These are phyloP conservation scores for Cotesia typhae DNA, from an alignment of 1,140 invertebrate genomes.

Conservation along the genomic window DNA sequence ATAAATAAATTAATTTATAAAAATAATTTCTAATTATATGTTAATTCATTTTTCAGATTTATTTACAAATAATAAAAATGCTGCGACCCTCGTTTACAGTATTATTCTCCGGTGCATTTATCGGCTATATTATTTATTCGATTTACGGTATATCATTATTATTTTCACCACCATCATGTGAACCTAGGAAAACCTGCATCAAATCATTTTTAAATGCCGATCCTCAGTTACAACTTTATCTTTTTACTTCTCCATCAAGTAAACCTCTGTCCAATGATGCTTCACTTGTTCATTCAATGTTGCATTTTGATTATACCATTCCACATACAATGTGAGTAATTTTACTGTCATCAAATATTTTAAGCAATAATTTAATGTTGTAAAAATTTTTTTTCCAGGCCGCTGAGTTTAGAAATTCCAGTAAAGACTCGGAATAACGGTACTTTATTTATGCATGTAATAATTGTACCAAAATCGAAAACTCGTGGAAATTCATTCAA, in stretches of 20 bases:
- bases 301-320: slow-evolving; percentile 68
- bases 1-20: too few species aligned
- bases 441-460: slow-evolving; percentile 75
- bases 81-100: slow-evolving; percentile 63
- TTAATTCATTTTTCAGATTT: slow-evolving; percentile 33
- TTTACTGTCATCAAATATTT: slow-evolving; percentile 39
- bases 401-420: slow-evolving; percentile 73
- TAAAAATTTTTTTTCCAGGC: slow-evolving; percentile 59
- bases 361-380: slow-evolving; percentile 30
- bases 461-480: slow-evolving; percentile 62
- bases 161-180: slow-evolving; percentile 76
- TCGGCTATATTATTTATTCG: slow-evolving; percentile 76
- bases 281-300: slow-evolving; percentile 52
- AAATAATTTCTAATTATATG: neutral
- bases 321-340: slow-evolving; percentile 41
- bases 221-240: slow-evolving; percentile 68
- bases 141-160: slow-evolving; percentile 78
- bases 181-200: slow-evolving; percentile 68
- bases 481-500: slow-evolving; percentile 62
- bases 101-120: slow-evolving; percentile 72
- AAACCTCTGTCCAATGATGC: slow-evolving; percentile 61
- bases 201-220: slow-evolving; percentile 68
- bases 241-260: slow-evolving; percentile 69
- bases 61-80: slow-evolving; percentile 46
- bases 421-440: slow-evolving; percentile 79